phyloP scores from a whole-genome alignment of 2,888 invertebrate genomes.

The Lithophane socia region DNA sequence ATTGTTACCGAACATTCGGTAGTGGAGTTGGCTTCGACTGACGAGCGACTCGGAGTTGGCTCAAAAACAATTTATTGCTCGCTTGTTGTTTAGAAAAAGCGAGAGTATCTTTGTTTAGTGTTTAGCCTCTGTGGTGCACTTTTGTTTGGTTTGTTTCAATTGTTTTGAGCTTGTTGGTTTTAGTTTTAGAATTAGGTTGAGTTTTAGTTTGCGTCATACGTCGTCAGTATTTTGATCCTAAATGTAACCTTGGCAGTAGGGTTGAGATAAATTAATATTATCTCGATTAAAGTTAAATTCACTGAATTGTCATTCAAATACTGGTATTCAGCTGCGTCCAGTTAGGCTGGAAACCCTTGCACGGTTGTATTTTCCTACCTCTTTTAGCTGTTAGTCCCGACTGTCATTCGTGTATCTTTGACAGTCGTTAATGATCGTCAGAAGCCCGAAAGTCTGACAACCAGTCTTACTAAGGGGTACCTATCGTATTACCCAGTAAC shows the following conservation, averaged over 20 bases:
- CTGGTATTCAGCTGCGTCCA: too few relatives aligned
- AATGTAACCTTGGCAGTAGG: neutral
- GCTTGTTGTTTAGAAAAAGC: constrained; percentile 60
- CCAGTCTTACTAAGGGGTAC: too few relatives aligned
- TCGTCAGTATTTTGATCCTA: neutral
- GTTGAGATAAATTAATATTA: neutral
- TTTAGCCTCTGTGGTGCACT: constrained; percentile 45
- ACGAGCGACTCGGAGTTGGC: constrained; percentile 65
- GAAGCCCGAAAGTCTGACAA: too few relatives aligned
- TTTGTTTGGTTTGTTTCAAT: constrained; percentile 34
- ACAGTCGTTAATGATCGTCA: too few relatives aligned
- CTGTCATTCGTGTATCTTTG: too few relatives aligned
- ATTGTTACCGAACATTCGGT: constrained; percentile 73
- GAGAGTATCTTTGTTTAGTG: constrained; percentile 57
- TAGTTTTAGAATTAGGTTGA: constrained; percentile 9
- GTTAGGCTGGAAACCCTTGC: too few relatives aligned
- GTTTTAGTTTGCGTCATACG: neutral
- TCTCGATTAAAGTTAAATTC: too few relatives aligned
- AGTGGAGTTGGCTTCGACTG: constrained; percentile 67
- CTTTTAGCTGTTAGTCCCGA: too few relatives aligned
- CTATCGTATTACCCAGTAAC: too few relatives aligned
- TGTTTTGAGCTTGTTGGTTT: constrained; percentile 16
- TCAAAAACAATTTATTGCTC: constrained; percentile 66
- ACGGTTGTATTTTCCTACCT: too few relatives aligned
- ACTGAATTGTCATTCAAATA: too few relatives aligned